Base-by-base conservation (phyloP, 1,140 invertebrate species). In the Artemia franciscana region DNA sequence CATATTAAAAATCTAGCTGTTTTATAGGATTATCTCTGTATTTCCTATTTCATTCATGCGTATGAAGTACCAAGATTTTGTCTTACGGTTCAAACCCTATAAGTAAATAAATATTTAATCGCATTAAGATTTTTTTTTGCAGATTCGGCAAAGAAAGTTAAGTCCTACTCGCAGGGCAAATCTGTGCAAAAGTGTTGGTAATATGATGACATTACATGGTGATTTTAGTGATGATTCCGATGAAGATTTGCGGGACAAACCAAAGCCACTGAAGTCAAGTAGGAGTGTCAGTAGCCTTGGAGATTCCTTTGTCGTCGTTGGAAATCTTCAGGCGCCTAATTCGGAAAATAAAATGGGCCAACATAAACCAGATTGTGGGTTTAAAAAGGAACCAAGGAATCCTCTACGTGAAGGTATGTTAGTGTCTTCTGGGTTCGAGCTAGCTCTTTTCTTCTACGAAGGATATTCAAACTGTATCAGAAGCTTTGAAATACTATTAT, bases 271-370 rank as follows among this genome's bases (percentile, higher is more conserved):
- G 18, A 69, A 69, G 57, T 65, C 65, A 1, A 91, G 87, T 70
- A 91, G 91, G 75, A 90, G 86, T 57, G 88, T 91, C 69, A 91
- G 87, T 0, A 91, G 86, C 71, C 77, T 92, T 2, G 89, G 86
- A 0, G 91, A 93, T 67, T 86, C 86, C 26, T 94, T 93, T 75
- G 88, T 91, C 0, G 77, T 91, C 64, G 78, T 91, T 9, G 79
- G 79, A 4, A 66, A 12, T 15, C 70, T 58, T 61, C 66, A 63
- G 63, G 61, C 59, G 5, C 27, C 62, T 60, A 60, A 69, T 5
- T 26, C 62, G 51, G 74, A 76, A 56, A n/a, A n/a, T n/a, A n/a
- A n/a, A n/a, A n/a, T n/a, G n/a, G 39, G 39, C 12, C 12, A 51
- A 51, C 1, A 12, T 18, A 51, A 51, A 18, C 39, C 39, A 18